Conservation (phyloP, 2,797 vertebrate species). For the Neopelma chrysocephalum region DNA sequence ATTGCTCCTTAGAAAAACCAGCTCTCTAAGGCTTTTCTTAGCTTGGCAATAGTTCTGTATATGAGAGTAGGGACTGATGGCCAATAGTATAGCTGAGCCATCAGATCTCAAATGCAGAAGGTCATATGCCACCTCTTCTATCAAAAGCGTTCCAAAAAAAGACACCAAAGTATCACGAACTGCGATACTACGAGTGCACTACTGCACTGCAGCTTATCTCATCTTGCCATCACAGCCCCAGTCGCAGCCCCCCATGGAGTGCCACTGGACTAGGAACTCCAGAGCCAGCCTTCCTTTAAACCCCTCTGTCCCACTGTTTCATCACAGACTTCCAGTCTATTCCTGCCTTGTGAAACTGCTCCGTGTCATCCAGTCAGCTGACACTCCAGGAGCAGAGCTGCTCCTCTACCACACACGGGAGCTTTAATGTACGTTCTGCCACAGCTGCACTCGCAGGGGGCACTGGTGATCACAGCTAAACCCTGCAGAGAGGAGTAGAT, state of each 20-base stretch:
- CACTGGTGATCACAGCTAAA: neutral
- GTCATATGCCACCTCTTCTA: slow-evolving; percentile 23
- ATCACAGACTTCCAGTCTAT: neutral
- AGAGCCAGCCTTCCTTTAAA: neutral
- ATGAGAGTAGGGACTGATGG: neutral
- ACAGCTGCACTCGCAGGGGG: neutral
- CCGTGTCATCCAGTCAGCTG: neutral
- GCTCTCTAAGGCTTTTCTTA: neutral
- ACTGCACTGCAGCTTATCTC: neutral
- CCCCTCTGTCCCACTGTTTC: neutral
- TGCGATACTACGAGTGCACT: neutral
- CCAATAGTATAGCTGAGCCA: neutral
- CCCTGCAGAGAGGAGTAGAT: neutral
- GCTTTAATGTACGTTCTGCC: neutral
- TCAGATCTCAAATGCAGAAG: slow-evolving; percentile 22
- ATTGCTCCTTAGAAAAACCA: neutral
- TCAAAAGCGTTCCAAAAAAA: slow-evolving; percentile 60
- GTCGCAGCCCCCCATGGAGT: neutral
- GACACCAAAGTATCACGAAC: slow-evolving; percentile 6
- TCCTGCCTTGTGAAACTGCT: neutral
- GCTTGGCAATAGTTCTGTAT: neutral
- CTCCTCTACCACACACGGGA: neutral
- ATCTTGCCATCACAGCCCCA: neutral
- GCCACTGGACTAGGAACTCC: neutral
- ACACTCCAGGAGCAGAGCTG: neutral